These are phyloP conservation scores for Aphidius gifuensis DNA, from an alignment of 1,140 invertebrate genomes.

Conservation along the genomic window DNA sequence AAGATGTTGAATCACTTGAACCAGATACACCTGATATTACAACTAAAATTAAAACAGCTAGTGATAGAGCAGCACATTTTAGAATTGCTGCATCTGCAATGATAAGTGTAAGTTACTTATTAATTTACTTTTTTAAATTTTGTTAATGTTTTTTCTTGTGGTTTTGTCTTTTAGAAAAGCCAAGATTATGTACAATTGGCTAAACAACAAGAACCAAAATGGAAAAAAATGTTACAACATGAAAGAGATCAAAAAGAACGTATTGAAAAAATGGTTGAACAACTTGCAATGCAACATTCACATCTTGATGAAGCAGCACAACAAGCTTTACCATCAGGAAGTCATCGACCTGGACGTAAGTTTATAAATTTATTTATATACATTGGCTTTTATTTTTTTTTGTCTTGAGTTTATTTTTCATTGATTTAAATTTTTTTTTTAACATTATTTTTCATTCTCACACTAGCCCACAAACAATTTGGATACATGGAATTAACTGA, in stretches of 20 bases:
- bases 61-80: slow-evolving; percentile 88
- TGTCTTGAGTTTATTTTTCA: no score
- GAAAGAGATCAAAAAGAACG: slow-evolving; percentile 90
- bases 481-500: no score
- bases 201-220: slow-evolving; percentile 81
- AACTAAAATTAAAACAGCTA: slow-evolving; percentile 71
- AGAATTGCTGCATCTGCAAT: slow-evolving; percentile 92
- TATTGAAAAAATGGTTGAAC: slow-evolving; percentile 97
- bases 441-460: no score
- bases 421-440: no score
- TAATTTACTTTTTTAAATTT: slow-evolving; percentile 7
- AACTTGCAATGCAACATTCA: slow-evolving; percentile 93
- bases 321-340: slow-evolving; percentile 52
- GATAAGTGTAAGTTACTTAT: slow-evolving; percentile 79
- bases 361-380: slow-evolving; percentile 31
- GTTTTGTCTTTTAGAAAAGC: slow-evolving; percentile 65
- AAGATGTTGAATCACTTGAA: slow-evolving; percentile 78
- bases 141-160: neutral
- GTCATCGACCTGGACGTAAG: slow-evolving; percentile 51
- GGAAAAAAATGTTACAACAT: slow-evolving; percentile 87
- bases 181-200: slow-evolving; percentile 86
- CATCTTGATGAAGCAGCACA: slow-evolving; percentile 83
- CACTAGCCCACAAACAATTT: no score
- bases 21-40: slow-evolving; percentile 57
- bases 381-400: neutral